Base-by-base conservation (phyloP, 2,797 vertebrate species). In the Tenualosa thibaudeaui region DNA sequence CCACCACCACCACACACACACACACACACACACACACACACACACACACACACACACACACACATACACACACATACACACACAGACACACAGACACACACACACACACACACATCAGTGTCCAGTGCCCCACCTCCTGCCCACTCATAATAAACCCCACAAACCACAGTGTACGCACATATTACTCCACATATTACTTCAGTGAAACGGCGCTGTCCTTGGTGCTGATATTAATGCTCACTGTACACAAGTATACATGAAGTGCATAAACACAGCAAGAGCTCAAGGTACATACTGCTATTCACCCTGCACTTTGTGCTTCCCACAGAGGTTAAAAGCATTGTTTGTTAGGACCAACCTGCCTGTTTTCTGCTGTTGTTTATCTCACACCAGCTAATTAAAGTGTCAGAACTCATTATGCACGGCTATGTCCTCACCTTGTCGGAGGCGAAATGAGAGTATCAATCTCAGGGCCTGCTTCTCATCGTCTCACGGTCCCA, bases 391-490 rank as follows among this genome's bases (percentile, higher is more conserved):
- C 51, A 84, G 85, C 88, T 90, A 92, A 92, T 92, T 92, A 90
- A 92, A 91, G 89, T 91, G 92, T 91, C 91, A 90, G 84, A 91
- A 88, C 85, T 90, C 83, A 91, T 93, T 90, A 91, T 86, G 84
- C 86, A 68, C 15, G 65, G 54, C 86, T 86, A 83, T 86, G 83
- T 90, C 91, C 88, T 90, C 88, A 87, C 87, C 88, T 89, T 88
- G 84, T 92, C 90, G 84, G 85, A 82, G 90, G 88, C 83, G 89
- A 88, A 91, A 90, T 81, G 83, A 86, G 88, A 86, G 84, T 85
- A 91, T 91, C 90, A 90, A 89, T 91, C 89, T 88, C 78, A 75
- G n/a, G 58, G 58, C 31, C 60, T 49, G 82, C 53, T 56, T 71
- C 86, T 22, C 75, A 37, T 83, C 84, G 81, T 24, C 31, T 51